These are phyloP conservation scores for Adelphocoris suturalis DNA, from an alignment of 2,888 invertebrate species.

Conservation along the genomic window DNA sequence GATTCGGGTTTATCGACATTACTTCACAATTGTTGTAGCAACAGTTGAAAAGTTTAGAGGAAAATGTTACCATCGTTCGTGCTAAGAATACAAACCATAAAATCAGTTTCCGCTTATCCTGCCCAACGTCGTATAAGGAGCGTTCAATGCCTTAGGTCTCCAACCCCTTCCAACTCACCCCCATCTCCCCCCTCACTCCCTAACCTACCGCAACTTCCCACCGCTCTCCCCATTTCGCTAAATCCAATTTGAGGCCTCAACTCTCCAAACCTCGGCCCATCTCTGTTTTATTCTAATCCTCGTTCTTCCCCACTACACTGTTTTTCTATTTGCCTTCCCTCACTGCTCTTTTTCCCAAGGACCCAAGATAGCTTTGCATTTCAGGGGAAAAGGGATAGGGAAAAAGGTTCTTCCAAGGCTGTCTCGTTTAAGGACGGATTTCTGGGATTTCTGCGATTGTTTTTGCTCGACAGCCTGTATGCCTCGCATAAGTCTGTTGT, in stretches of 20 bases:
- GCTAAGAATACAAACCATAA: not conserved
- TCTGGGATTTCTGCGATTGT: slow-evolving; percentile 28
- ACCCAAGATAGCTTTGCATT: slow-evolving; percentile 20
- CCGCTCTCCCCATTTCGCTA: not conserved
- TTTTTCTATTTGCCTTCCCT: not conserved
- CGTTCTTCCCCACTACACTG: slow-evolving; percentile 6
- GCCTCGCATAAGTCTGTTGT: slow-evolving; percentile 8
- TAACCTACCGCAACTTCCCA: not conserved
- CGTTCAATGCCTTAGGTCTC: not conserved
- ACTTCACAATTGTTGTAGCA: too few relatives aligned
- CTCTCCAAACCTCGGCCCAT: not conserved
- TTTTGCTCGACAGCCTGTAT: not conserved
- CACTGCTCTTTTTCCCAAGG: not conserved
- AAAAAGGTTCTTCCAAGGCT: not conserved
- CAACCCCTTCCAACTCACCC: not conserved
- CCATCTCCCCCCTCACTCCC: not conserved
- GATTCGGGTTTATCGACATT: too few relatives aligned
- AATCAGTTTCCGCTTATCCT: too few relatives aligned
- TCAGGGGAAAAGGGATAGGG: not conserved
- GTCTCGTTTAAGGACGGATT: slow-evolving; percentile 27
- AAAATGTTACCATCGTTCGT: too few relatives aligned
- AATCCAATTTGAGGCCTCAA: slow-evolving; percentile 27
- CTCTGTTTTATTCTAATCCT: slow-evolving; percentile 29
- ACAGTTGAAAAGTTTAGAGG: too few relatives aligned
- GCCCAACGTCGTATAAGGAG: not conserved